phyloP scores from a whole-genome alignment of 2,797 vertebrate species.

The Cossypha dichroa region DNA sequence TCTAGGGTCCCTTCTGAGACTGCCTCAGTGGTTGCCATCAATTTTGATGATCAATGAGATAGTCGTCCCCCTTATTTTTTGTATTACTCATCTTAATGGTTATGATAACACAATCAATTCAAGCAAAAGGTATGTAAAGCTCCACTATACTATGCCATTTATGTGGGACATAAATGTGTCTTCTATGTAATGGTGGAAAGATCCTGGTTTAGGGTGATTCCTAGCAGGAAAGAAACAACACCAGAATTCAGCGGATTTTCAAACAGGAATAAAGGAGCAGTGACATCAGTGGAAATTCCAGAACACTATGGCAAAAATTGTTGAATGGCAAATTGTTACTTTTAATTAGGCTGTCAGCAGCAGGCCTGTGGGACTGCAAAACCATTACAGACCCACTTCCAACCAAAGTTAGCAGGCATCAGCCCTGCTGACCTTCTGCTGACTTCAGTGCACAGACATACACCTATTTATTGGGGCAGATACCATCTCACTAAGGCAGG shows the following conservation, averaged over 20 bases:
- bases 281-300: not conserved
- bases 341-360: not conserved
- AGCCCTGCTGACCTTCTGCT: not conserved
- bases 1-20: not conserved
- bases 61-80: not conserved
- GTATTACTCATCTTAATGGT: not conserved
- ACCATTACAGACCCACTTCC: not conserved
- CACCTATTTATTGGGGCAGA: not conserved
- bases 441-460: not conserved
- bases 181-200: not conserved
- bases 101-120: not conserved
- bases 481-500: not conserved
- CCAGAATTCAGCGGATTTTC: not conserved
- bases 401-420: not conserved
- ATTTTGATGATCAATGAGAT: not conserved
- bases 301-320: not conserved
- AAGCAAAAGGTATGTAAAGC: not conserved
- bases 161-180: not conserved
- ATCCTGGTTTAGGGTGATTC: not conserved
- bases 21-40: not conserved
- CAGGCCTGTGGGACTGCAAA: not conserved
- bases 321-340: not conserved
- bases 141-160: not conserved
- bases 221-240: not conserved
- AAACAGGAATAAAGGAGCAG: not conserved